A percentile compares a stretch with the other conserved stretches of the same genome.
Conservation (phyloP, 1,140 invertebrate genomes). For the Drosophila murphyi region DNA sequence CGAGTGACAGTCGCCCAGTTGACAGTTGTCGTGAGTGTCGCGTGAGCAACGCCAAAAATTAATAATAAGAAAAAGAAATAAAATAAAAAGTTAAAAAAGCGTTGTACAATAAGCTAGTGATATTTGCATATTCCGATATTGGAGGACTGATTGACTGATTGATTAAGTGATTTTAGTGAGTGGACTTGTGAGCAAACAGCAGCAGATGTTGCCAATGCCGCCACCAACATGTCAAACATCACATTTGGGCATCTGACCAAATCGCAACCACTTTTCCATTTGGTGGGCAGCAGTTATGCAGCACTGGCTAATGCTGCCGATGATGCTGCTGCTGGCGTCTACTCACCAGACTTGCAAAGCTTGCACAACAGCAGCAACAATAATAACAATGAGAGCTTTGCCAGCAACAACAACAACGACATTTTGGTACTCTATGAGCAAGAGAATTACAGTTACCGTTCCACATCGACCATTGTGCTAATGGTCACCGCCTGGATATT, state of each 20-base stretch:
- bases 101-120: background rate
- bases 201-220: slow-evolving; percentile 27
- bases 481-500: slow-evolving; percentile 76
- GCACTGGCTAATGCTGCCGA: slow-evolving; percentile 44
- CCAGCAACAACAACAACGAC: slow-evolving; percentile 43
- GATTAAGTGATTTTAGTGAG: slow-evolving; percentile 31
- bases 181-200: slow-evolving; percentile 1
- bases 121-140: slow-evolving; percentile 20
- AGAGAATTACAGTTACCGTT: slow-evolving; percentile 63
- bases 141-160: slow-evolving; percentile 43
- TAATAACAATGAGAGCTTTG: slow-evolving; percentile 16
- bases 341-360: slow-evolving; percentile 32
- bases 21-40: slow-evolving; percentile 42
- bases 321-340: slow-evolving; percentile 46
- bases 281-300: slow-evolving; percentile 53
- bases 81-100: too few species aligned
- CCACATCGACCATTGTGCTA: slow-evolving; percentile 73
- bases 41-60: slow-evolving; percentile 10
- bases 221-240: slow-evolving; percentile 63
- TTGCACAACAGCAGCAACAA: slow-evolving; percentile 20
- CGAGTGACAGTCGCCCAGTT: slow-evolving; percentile 37
- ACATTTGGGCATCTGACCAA: slow-evolving; percentile 60
- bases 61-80: background rate
- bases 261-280: slow-evolving; percentile 62
- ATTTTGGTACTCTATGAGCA: slow-evolving; percentile 57